These are phyloP conservation scores for Rosalia funebris DNA, from an alignment of 2,888 invertebrate species.

Conservation along the genomic window DNA sequence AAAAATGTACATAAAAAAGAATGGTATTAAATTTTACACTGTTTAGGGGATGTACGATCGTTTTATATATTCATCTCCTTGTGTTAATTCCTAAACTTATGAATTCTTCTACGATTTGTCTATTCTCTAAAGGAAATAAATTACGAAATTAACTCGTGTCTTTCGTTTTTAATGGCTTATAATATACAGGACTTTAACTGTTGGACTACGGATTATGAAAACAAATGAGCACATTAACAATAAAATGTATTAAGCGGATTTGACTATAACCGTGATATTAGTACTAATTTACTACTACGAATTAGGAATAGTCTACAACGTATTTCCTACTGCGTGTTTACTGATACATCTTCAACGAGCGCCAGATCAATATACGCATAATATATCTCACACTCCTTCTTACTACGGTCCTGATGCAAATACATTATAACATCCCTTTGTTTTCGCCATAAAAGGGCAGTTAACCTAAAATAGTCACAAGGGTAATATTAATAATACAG, in stretches of 20 bases:
- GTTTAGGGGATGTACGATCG: too few relatives aligned
- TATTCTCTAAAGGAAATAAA: background rate
- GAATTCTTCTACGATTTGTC: background rate
- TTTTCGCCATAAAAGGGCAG: conserved; percentile 3
- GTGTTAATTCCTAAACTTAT: too few relatives aligned
- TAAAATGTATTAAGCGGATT: background rate
- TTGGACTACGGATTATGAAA: background rate
- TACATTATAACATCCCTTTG: conserved; percentile 12
- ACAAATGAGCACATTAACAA: background rate
- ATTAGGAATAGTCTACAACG: too few relatives aligned
- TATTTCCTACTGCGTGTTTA: too few relatives aligned
- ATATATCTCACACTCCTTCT: background rate
- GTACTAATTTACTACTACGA: too few relatives aligned
- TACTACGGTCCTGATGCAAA: conserved; percentile 11
- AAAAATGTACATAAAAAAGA: too few relatives aligned
- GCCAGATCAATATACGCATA: background rate
- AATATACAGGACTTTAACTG: background rate
- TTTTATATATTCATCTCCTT: too few relatives aligned
- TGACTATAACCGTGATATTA: background rate
- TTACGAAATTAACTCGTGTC: background rate
- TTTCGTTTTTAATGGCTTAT: background rate
- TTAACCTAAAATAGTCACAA: conserved; percentile 2
- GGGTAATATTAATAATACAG: conserved; percentile 1
- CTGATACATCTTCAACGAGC: too few relatives aligned
- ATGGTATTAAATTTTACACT: too few relatives aligned